Conservation (phyloP, 2,113 vertebrate genomes). For the Gnathonemus longibarbis region DNA sequence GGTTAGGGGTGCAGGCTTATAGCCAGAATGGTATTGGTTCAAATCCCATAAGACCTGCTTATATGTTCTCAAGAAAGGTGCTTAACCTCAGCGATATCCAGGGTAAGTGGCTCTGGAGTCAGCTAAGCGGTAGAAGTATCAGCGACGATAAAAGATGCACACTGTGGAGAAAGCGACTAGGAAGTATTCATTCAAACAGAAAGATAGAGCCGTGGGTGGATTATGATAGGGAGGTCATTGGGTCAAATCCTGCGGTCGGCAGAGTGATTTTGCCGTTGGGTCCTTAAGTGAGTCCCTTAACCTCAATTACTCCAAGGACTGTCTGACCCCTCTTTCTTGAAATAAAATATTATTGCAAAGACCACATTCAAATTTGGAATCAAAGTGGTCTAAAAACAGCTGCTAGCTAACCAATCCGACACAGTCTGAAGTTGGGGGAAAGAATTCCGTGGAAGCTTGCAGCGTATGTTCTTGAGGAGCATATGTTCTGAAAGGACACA, state of each 20-base stretch:
- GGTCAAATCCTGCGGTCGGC: background rate
- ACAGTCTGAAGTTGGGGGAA: background rate
- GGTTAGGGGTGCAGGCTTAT: background rate
- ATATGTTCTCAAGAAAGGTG: background rate
- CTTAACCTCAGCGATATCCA: background rate
- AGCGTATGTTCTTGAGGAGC: background rate
- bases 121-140: background rate
- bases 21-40: background rate
- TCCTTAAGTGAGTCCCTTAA: background rate
- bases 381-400: background rate
- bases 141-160: background rate
- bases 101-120: background rate
- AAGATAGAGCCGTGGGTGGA: background rate
- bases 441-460: background rate
- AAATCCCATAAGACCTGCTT: constrained; percentile 3
- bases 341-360: background rate
- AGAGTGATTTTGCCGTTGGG: background rate
- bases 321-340: background rate
- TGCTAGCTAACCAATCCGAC: background rate
- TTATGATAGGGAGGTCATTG: background rate
- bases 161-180: background rate
- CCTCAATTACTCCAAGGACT: background rate
- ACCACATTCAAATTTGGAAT: background rate
- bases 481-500: background rate
- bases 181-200: background rate